Evolutionary conservation across 2,888 invertebrate genomes (phyloP).

Genomic region (Coronaproctus castanopsis): DNA sequence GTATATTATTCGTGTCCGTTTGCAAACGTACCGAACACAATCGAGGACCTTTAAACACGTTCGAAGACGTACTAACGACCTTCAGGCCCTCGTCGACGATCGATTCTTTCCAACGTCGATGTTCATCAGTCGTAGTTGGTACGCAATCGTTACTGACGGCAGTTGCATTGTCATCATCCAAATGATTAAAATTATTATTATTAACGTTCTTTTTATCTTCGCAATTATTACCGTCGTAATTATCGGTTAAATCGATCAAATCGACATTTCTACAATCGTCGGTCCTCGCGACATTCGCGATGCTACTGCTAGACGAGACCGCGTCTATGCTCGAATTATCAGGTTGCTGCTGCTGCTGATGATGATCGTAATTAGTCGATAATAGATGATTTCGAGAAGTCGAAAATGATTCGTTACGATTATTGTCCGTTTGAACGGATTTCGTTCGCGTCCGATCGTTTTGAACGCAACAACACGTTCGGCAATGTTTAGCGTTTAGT

Average conservation of each 20-base stretch:
- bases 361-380: too few relatives aligned
- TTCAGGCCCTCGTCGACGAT: background rate
- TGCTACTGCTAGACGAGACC: background rate
- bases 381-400: too few relatives aligned
- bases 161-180: background rate
- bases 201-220: background rate
- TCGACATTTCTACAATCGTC: background rate
- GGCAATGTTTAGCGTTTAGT: conserved; percentile 58
- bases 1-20: conserved; percentile 56
- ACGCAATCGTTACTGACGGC: too few relatives aligned
- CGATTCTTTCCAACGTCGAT: too few relatives aligned
- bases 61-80: background rate
- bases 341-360: too few relatives aligned
- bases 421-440: conserved; percentile 4
- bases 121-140: too few relatives aligned
- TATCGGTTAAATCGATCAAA: conserved; percentile 12
- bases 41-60: conserved; percentile 35
- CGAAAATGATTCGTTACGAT: too few relatives aligned
- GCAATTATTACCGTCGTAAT: conserved; percentile 8
- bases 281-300: background rate
- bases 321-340: too few relatives aligned
- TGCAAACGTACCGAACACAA: conserved; percentile 57
- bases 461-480: conserved; percentile 50
- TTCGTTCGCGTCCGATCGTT: conserved; percentile 13
- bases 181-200: background rate